Evolutionary conservation across 2,888 invertebrate species (phyloP).

Genomic region (Prenolepis imparis): DNA sequence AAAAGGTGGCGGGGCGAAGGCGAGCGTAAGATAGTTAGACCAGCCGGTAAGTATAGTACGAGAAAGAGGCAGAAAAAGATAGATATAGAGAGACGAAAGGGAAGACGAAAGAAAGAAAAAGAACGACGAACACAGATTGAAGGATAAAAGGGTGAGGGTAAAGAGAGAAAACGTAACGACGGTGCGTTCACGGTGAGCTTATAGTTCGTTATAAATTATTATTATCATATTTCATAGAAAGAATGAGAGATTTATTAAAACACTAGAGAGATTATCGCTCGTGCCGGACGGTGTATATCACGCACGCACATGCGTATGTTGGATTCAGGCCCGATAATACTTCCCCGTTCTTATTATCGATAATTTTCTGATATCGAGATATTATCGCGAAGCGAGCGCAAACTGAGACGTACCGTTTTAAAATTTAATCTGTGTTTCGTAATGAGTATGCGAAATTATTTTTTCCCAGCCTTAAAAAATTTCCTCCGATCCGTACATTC

Average conservation of each 20-base stretch:
- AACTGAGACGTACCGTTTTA: not conserved
- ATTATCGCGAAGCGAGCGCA: constrained; percentile 6
- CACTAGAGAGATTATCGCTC: constrained; percentile 82
- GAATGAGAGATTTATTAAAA: constrained; percentile 85
- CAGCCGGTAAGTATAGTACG: constrained; percentile 51
- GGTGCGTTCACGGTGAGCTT: constrained; percentile 79
- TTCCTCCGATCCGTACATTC: not conserved
- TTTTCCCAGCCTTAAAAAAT: not conserved
- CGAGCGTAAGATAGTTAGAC: constrained; percentile 56
- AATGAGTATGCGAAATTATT: constrained; percentile 13
- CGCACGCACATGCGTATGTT: constrained; percentile 54
- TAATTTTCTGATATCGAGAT: constrained; percentile 37
- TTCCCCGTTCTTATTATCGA: constrained; percentile 37
- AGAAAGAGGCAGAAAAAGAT: constrained; percentile 29
- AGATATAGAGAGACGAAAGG: constrained; percentile 29
- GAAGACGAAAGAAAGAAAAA: constrained; percentile 32
- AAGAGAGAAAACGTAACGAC: constrained; percentile 56
- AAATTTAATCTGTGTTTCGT: not conserved
- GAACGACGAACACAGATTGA: constrained; percentile 38
- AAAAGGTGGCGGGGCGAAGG: constrained; percentile 56
- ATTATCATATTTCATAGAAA: constrained; percentile 84
- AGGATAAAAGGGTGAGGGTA: constrained; percentile 30
- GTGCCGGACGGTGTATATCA: constrained; percentile 78
- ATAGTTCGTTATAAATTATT: constrained; percentile 85
- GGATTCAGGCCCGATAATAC: constrained; percentile 45